Percentiles rank a stretch among this genome's conserved stretches.
Conservation (phyloP, 2,113 vertebrate genomes). For the Urocitellus parryii region DNA sequence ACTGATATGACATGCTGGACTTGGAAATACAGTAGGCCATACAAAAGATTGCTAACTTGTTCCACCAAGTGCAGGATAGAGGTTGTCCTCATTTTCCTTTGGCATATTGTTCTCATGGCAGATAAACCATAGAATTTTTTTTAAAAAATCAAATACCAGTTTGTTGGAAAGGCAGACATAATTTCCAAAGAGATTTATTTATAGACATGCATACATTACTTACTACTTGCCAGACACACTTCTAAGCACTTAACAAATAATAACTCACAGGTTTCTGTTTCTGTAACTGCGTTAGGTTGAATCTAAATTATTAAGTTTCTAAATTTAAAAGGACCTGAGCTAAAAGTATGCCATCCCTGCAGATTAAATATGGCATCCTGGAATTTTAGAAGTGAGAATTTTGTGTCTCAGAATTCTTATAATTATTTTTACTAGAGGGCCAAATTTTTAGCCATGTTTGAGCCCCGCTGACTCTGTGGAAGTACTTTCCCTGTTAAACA, state of each 20-base stretch:
- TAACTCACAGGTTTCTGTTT: conserved; percentile 38
- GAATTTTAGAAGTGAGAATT: background rate
- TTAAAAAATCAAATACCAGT: background rate
- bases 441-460: background rate
- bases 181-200: conserved; percentile 55
- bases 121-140: conserved; percentile 26
- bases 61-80: background rate
- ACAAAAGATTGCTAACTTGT: background rate
- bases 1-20: background rate
- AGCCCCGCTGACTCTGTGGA: background rate
- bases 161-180: conserved; percentile 41
- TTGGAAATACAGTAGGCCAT: conserved; percentile 8
- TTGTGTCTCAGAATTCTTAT: background rate
- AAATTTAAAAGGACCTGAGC: background rate
- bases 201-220: conserved; percentile 24
- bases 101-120: conserved; percentile 21
- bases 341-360: background rate
- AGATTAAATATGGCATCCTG: background rate
- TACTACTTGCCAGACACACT: conserved; percentile 36
- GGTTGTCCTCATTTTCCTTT: conserved; percentile 10
- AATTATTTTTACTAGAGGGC: background rate
- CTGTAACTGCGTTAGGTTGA: background rate
- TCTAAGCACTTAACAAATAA: conserved; percentile 59
- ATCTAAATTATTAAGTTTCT: conserved; percentile 8
- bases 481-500: background rate